Evolutionary conservation across 2,797 vertebrate genomes (phyloP), one percentile per base, ranked within the genome.

Genomic region (Gila robusta): DNA sequence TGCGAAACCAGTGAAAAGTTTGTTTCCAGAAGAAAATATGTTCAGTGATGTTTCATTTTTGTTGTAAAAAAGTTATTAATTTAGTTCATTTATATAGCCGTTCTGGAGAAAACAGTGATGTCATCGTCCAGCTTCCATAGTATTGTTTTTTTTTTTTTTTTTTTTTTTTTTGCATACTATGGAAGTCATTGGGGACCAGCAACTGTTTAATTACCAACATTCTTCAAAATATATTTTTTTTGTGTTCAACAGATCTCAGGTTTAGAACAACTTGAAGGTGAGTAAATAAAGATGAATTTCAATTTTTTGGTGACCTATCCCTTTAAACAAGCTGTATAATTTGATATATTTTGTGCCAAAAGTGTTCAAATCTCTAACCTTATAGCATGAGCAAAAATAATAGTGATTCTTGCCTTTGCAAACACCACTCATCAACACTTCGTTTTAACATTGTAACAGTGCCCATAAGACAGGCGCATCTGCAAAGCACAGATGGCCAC

Each of bases 401-500:
- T 6, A 12, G 19, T 39, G 35, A 26, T n/a, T 54, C 28, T 23
- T 76, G 28, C 2, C 19, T 54, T 37, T 77, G 19, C 74, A 37
- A 56, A 56, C 32, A 37, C 19, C 73, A 16, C 73, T 54, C 49
- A 54, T 64, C 12, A 56, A 35, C n/a, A 74, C 44, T 47, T 26
- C 9, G 8, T 56, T 62, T 26, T 52, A 52, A 56, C 59, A 44
- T 11, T 69, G 32, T 56, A 39, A 44, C 49, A 56, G 74, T n/a
- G 32, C 16, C 3, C 4, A 47, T 54, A 37, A 69, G 62, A 64
- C 67, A 70, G 49, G 23, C 35, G 11, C 84, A 44, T 67, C 26
- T 66, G 69, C 35, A 44, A 23, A 47, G 67, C 62, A 79, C 81
- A 89, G 81, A 79, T 87, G 84, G 62, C 41, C 64, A 35, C 70